phyloP scores from a whole-genome alignment of 2,888 invertebrate species.

The Cylloceria caligata region DNA sequence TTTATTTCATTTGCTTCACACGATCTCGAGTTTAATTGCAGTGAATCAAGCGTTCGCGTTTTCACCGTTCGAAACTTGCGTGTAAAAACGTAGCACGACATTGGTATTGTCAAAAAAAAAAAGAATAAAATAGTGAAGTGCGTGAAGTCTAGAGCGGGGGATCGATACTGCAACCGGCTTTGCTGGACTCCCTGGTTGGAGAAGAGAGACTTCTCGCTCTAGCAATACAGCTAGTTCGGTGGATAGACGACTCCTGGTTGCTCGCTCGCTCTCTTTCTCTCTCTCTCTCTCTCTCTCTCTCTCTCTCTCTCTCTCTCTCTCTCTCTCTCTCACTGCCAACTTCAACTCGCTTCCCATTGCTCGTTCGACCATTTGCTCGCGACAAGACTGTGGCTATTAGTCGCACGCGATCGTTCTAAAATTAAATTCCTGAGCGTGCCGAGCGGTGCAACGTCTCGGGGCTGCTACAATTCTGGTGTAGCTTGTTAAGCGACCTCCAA shows the following conservation, averaged over 20 bases:
- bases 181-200: constrained; percentile 66
- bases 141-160: constrained; percentile 72
- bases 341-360: constrained; percentile 18
- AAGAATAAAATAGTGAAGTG: constrained; percentile 66
- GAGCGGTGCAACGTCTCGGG: constrained; percentile 14
- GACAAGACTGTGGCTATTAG: constrained; percentile 71
- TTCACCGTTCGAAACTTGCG: neutral
- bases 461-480: constrained; percentile 20
- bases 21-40: constrained; percentile 27
- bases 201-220: constrained; percentile 4
- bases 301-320: constrained; percentile 12
- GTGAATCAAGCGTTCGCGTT: neutral
- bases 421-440: constrained; percentile 68
- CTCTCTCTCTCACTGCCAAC: neutral
- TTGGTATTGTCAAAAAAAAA: constrained; percentile 6
- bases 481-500: constrained; percentile 19
- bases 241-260: too few relatives aligned
- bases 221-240: constrained; percentile 32
- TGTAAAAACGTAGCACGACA: constrained; percentile 2
- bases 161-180: constrained; percentile 78
- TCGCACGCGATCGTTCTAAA: constrained; percentile 76
- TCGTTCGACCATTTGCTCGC: constrained; percentile 37
- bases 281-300: neutral
- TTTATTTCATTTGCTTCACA: too few relatives aligned
- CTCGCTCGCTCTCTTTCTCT: constrained; percentile 8